Evolutionary conservation across 2,888 invertebrate species (phyloP).

Genomic region (Ophion costatus): DNA sequence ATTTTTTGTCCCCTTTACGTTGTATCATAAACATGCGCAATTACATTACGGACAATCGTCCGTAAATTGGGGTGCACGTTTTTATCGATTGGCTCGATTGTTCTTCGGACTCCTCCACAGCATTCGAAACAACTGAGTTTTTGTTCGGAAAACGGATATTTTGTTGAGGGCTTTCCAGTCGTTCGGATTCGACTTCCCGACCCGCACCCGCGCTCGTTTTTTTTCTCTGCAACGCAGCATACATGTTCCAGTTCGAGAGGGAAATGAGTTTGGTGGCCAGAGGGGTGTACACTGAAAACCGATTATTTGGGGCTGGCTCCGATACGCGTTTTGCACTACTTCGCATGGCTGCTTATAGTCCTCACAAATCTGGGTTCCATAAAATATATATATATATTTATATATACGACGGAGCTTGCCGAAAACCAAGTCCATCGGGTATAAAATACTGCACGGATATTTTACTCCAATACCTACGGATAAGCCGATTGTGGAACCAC

Average conservation of each 20-base stretch:
- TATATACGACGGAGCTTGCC: background rate
- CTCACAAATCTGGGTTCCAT: slow-evolving; percentile 43
- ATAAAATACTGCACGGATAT: slow-evolving; percentile 52
- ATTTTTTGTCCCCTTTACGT: slow-evolving; percentile 19
- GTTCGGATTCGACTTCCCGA: slow-evolving; percentile 50
- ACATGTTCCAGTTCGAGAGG: background rate
- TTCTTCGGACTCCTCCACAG: slow-evolving; percentile 4
- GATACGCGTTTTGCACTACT: slow-evolving; percentile 32
- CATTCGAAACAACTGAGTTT: slow-evolving; percentile 40
- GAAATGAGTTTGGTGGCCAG: background rate
- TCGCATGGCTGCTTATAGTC: slow-evolving; percentile 31
- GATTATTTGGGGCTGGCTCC: slow-evolving; percentile 37
- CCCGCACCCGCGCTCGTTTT: background rate
- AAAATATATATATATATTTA: slow-evolving; percentile 23
- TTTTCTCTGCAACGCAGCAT: slow-evolving; percentile 6
- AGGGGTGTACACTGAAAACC: slow-evolving; percentile 8
- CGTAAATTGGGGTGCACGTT: slow-evolving; percentile 43
- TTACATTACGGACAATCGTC: slow-evolving; percentile 2
- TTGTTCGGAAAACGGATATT: slow-evolving; percentile 40
- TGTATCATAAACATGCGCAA: background rate
- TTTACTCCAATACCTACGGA: slow-evolving; percentile 50
- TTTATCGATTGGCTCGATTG: slow-evolving; percentile 46
- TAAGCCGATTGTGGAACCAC: slow-evolving; percentile 52
- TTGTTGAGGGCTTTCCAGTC: slow-evolving; percentile 57
- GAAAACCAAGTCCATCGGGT: slow-evolving; percentile 35